These are phyloP conservation scores for Ctenosaura bakeri DNA, from an alignment of 2,797 vertebrate species.

Conservation along the genomic window DNA sequence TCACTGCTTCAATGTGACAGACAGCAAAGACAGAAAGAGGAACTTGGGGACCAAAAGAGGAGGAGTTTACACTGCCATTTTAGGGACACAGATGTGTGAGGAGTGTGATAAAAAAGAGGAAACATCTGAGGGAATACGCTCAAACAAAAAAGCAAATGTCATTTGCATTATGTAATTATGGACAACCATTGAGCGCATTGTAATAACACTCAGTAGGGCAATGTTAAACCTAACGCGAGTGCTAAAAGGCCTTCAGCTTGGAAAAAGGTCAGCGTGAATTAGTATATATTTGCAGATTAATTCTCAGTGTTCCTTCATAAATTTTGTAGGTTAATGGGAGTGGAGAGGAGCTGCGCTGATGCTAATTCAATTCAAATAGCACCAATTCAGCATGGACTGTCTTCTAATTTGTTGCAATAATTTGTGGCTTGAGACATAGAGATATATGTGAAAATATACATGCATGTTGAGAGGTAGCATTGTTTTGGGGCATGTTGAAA, in stretches of 20 bases:
- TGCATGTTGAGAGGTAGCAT: constrained; percentile 16
- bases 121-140: constrained; percentile 89
- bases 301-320: constrained; percentile 81
- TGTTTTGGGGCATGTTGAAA: constrained; percentile 24
- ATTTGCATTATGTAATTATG: constrained; percentile 97
- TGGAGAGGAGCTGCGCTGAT: constrained; percentile 71
- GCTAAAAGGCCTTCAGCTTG: constrained; percentile 84
- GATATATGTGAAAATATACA: constrained; percentile 57
- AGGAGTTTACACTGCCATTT: constrained; percentile 77
- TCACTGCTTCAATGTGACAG: constrained; percentile 80
- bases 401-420: constrained; percentile 67
- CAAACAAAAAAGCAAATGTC: constrained; percentile 90
- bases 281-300: constrained; percentile 87
- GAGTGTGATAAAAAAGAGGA: constrained; percentile 89
- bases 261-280: constrained; percentile 86
- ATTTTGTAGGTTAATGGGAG: constrained; percentile 78
- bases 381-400: constrained; percentile 65
- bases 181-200: constrained; percentile 86
- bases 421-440: constrained; percentile 66
- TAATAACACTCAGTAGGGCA: constrained; percentile 86
- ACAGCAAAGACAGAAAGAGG: constrained; percentile 80
- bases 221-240: constrained; percentile 86
- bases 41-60: constrained; percentile 82
- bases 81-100: constrained; percentile 88
- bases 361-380: constrained; percentile 78